Percentiles rank a stretch among this genome's conserved stretches.
These are phyloP conservation scores for Ctenosaura bakeri DNA, from an alignment of 2,797 vertebrate genomes.

Conservation along the genomic window DNA sequence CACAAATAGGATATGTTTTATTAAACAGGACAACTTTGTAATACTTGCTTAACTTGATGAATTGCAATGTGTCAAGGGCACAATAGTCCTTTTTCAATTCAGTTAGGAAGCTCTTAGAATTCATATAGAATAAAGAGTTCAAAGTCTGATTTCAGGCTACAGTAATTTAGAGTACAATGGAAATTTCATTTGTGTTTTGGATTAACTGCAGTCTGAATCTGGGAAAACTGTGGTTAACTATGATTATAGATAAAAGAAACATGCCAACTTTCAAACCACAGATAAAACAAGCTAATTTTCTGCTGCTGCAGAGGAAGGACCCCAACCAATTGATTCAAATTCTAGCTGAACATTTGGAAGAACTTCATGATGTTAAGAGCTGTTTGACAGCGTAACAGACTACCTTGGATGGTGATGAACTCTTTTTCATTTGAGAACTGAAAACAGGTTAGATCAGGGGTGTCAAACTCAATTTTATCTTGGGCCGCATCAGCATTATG, in stretches of 20 bases:
- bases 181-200: not conserved
- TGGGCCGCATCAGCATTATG: too few species aligned
- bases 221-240: not conserved
- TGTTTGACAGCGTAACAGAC: too few species aligned
- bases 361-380: too few species aligned
- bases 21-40: conserved; percentile 26
- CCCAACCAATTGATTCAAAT: too few species aligned
- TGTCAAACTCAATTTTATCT: too few species aligned
- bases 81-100: not conserved
- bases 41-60: conserved; percentile 27
- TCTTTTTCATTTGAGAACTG: too few species aligned
- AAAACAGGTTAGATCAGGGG: too few species aligned
- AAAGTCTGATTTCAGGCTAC: not conserved
- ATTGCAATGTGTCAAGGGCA: not conserved
- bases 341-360: too few species aligned
- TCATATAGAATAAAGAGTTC: not conserved
- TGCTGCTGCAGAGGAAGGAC: too few species aligned
- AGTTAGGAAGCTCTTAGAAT: conserved; percentile 4
- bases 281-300: not conserved
- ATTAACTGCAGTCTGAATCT: not conserved
- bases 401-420: too few species aligned
- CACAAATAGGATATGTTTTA: conserved; percentile 32
- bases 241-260: not conserved
- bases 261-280: not conserved
- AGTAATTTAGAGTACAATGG: not conserved